Conservation (phyloP, 2,888 invertebrate species). For the Flabesymbios commensalis region DNA sequence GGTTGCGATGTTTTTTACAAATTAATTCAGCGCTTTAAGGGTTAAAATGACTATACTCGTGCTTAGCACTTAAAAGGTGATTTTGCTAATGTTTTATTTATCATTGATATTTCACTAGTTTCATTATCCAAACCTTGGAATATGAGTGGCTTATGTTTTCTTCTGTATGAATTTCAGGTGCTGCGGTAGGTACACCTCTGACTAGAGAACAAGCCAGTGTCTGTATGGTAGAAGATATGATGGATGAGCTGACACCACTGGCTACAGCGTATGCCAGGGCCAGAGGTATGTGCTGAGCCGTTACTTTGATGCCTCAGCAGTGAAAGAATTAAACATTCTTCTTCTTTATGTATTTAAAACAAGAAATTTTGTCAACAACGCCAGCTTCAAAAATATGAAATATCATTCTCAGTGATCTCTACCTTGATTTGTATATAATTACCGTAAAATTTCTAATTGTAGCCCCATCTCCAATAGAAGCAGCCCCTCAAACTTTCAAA, state of each 20-base stretch:
- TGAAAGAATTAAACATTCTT: neutral
- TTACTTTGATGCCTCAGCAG: neutral
- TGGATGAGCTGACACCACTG: constrained; percentile 74
- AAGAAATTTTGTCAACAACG: neutral
- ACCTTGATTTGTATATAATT: too few species aligned
- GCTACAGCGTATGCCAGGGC: constrained; percentile 94
- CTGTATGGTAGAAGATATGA: constrained; percentile 90
- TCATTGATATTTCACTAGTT: too few species aligned
- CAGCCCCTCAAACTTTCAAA: too few species aligned
- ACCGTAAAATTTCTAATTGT: neutral
- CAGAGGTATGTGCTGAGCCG: constrained; percentile 66
- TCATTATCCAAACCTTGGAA: too few species aligned
- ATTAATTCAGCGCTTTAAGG: too few species aligned
- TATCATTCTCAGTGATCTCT: neutral
- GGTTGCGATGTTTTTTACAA: too few species aligned
- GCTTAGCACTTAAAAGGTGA: too few species aligned
- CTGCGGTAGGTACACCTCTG: constrained; percentile 86
- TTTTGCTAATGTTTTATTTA: too few species aligned
- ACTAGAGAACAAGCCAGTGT: constrained; percentile 77
- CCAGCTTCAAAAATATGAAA: neutral
- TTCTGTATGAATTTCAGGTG: too few species aligned
- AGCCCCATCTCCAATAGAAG: neutral
- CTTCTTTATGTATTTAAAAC: neutral
- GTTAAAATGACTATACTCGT: too few species aligned
- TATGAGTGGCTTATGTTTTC: neutral